A percentile compares a stretch with the other conserved stretches of the same genome.
phyloP scores from a whole-genome alignment of 2,113 vertebrate species.

The Chunga burmeisteri region DNA sequence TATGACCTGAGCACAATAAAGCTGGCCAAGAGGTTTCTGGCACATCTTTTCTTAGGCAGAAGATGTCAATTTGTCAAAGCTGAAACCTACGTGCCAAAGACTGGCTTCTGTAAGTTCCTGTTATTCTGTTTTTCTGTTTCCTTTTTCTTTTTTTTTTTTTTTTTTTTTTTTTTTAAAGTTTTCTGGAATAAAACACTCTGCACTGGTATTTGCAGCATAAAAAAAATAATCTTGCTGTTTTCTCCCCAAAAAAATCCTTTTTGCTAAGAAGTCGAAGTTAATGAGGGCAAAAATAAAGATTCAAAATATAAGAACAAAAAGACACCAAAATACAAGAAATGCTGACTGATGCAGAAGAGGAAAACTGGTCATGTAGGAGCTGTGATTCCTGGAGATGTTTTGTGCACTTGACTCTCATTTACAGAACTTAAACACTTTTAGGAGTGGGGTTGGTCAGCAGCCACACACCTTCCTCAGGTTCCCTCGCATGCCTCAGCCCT shows the following conservation, averaged over 20 bases:
- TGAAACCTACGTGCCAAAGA: not conserved
- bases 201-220: not conserved
- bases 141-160: not conserved
- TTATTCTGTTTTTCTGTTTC: not conserved
- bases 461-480: not conserved
- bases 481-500: not conserved
- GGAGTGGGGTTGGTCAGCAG: not conserved
- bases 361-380: not conserved
- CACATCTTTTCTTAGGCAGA: not conserved
- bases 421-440: not conserved
- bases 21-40: not conserved
- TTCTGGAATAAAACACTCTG: not conserved
- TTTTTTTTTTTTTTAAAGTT: not conserved
- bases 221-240: not conserved
- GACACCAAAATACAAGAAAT: not conserved
- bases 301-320: not conserved
- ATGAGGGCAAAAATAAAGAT: not conserved
- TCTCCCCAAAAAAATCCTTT: not conserved
- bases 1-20: not conserved
- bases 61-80: not conserved
- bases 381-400: not conserved
- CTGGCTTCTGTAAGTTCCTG: not conserved
- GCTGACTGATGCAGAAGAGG: not conserved
- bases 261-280: not conserved
- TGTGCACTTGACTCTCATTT: not conserved